Percentiles rank a stretch among this genome's conserved stretches.
phyloP scores from a whole-genome alignment of 2,113 vertebrate species.

The Heliornis fulica region DNA sequence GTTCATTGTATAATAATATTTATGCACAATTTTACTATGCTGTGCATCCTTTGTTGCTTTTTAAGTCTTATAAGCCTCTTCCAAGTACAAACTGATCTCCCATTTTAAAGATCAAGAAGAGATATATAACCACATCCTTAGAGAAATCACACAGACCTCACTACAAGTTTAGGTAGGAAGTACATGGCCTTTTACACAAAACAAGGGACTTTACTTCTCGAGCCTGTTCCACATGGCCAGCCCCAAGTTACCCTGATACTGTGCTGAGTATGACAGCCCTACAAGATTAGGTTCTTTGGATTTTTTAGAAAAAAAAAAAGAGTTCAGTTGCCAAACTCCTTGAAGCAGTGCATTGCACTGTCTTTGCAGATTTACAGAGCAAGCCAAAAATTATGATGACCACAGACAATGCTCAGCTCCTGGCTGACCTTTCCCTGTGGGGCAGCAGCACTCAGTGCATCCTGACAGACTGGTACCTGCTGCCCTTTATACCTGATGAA shows the following conservation, averaged over 20 bases:
- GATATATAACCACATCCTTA: not conserved
- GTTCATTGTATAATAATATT: not conserved
- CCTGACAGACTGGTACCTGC: not conserved
- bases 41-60: not conserved
- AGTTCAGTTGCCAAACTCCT: not conserved
- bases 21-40: not conserved
- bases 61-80: not conserved
- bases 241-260: not conserved
- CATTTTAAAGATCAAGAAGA: not conserved
- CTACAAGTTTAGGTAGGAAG: not conserved
- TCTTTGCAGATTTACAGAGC: not conserved
- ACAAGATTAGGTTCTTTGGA: not conserved
- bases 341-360: not conserved
- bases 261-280: not conserved
- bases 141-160: not conserved
- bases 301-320: not conserved
- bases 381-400: slow-evolving; percentile 16
- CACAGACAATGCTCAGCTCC: not conserved
- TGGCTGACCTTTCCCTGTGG: not conserved
- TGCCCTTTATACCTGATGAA: not conserved
- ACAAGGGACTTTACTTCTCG: not conserved
- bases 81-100: not conserved
- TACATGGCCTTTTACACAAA: not conserved
- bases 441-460: not conserved
- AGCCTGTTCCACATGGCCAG: not conserved